These are phyloP conservation scores for Patiria pectinifera DNA, from an alignment of 53 echinoderm and acorn worm genomes.

Conservation along the genomic window DNA sequence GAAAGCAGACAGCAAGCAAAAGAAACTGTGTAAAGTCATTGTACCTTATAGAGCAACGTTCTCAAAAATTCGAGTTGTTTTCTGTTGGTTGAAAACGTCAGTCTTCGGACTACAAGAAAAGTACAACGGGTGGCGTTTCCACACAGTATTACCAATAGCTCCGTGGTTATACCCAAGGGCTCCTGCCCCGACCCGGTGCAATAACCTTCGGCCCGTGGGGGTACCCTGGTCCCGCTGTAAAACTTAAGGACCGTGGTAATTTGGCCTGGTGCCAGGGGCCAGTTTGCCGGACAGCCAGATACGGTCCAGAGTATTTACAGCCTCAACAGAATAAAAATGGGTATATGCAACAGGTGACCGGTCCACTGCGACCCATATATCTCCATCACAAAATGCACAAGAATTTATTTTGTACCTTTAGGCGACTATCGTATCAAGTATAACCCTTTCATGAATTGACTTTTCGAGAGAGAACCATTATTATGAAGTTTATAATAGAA, in stretches of 20 bases:
- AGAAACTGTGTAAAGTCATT: too few relatives aligned
- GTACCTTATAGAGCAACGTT: too few relatives aligned
- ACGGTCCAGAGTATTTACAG: slow-evolving; percentile 33
- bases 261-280: slow-evolving; percentile 50
- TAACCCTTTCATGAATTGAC: neutral
- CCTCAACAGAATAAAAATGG: slow-evolving; percentile 1
- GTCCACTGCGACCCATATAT: slow-evolving; percentile 21
- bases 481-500: neutral
- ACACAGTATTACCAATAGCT: neutral
- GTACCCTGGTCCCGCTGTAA: slow-evolving; percentile 1
- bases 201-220: slow-evolving; percentile 28
- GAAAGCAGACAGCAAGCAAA: too few relatives aligned
- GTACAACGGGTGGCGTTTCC: neutral
- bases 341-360: slow-evolving; percentile 24
- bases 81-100: neutral
- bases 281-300: slow-evolving; percentile 7
- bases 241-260: slow-evolving; percentile 28
- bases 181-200: slow-evolving; percentile 11
- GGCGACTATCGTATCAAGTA: neutral
- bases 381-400: slow-evolving; percentile 14
- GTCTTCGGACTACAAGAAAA: neutral
- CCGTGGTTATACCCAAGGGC: neutral
- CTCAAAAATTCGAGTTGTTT: neutral
- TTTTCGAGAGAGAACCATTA: neutral
- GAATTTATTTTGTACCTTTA: neutral